phyloP scores from a whole-genome alignment of 2,797 vertebrate species.

The Siniperca undulata region DNA sequence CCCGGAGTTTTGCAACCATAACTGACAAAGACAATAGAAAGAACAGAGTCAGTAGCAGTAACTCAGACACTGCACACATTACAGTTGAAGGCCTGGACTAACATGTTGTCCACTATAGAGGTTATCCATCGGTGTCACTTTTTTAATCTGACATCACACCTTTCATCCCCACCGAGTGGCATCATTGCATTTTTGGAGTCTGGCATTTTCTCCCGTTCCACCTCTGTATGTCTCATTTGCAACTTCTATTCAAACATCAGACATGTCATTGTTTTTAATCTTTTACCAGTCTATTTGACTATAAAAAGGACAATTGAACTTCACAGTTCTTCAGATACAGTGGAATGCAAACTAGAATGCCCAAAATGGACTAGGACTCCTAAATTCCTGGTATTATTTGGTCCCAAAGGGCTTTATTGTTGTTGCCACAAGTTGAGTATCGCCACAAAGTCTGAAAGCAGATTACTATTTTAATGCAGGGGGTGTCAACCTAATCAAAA shows the following conservation, averaged over 20 bases:
- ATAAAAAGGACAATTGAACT: too few relatives aligned
- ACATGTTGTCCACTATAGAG: too few relatives aligned
- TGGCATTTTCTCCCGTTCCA: not conserved
- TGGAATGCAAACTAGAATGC: not conserved
- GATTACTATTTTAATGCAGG: not conserved
- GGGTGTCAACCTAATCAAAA: not conserved
- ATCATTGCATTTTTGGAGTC: not conserved
- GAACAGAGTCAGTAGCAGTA: not conserved
- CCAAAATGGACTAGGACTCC: not conserved
- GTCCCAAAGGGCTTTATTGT: not conserved
- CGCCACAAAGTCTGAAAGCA: not conserved
- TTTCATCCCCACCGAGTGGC: not conserved
- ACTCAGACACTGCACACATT: not conserved
- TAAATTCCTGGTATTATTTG: not conserved
- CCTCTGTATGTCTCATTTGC: not conserved
- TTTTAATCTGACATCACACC: not conserved
- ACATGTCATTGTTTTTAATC: not conserved
- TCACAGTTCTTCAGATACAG: not conserved
- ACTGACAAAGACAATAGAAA: not conserved
- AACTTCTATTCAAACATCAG: not conserved
- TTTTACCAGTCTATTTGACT: not conserved
- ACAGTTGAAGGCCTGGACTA: not conserved
- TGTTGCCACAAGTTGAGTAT: not conserved
- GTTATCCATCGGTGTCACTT: too few relatives aligned
- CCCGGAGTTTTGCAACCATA: too few relatives aligned